Evolutionary conservation across 2,113 vertebrate genomes (phyloP).

Genomic region (Mesitornis unicolor): DNA sequence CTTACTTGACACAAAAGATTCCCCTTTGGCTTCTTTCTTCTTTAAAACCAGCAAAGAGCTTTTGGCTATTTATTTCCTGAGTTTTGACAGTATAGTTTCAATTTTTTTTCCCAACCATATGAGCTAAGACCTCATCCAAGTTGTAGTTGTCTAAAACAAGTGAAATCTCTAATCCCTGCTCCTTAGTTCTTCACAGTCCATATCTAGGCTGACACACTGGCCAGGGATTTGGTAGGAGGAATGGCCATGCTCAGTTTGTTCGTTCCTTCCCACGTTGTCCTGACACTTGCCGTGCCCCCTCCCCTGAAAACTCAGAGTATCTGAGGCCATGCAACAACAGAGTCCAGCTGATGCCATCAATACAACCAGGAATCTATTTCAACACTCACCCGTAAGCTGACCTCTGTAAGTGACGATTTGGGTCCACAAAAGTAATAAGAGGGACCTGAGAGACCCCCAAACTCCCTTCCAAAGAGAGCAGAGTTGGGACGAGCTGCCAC

Average conservation of each 20-base stretch:
- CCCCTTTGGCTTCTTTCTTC: neutral
- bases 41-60: neutral
- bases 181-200: neutral
- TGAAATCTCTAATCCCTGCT: neutral
- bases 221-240: neutral
- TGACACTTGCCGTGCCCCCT: accelerated
- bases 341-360: neutral
- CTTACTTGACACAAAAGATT: neutral
- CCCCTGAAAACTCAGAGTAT: neutral
- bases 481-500: neutral
- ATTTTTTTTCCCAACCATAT: neutral
- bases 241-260: neutral
- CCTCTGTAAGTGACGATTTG: neutral
- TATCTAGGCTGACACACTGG: neutral
- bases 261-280: neutral
- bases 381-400: neutral
- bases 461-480: neutral
- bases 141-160: neutral
- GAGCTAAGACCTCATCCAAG: neutral
- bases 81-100: neutral
- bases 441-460: neutral
- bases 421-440: neutral
- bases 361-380: neutral
- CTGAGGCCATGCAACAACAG: neutral
- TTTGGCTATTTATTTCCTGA: neutral